These are phyloP conservation scores for Xyrauchen texanus DNA, from an alignment of 2,113 vertebrate species.

Conservation along the genomic window DNA sequence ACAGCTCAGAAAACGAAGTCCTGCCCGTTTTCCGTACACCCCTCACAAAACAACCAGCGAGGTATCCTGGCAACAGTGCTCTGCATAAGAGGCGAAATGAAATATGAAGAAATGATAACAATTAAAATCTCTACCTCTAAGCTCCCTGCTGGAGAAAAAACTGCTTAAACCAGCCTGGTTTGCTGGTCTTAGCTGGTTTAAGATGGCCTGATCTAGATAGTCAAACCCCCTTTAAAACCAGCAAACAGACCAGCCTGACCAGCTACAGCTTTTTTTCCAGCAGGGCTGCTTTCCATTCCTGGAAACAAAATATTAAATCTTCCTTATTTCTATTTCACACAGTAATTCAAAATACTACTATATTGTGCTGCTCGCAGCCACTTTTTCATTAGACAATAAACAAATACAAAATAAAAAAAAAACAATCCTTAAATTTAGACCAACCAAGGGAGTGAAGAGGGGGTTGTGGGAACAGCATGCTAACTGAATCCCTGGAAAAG, in stretches of 20 bases:
- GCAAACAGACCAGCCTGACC: too few relatives aligned
- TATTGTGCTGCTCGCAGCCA: constrained; percentile 94
- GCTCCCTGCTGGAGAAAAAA: constrained; percentile 11
- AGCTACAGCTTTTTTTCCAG: neutral
- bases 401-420: constrained; percentile 53
- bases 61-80: constrained; percentile 33
- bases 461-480: constrained; percentile 18
- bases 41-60: constrained; percentile 6
- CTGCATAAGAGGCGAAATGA: constrained; percentile 49
- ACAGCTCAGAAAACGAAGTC: constrained; percentile 49
- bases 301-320: constrained; percentile 61
- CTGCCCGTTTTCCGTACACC: constrained; percentile 18
- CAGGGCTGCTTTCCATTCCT: constrained; percentile 40
- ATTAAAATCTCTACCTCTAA: constrained; percentile 16
- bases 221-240: too few relatives aligned
- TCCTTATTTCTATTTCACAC: constrained; percentile 59
- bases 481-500: neutral
- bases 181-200: too few relatives aligned
- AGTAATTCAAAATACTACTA: constrained; percentile 88
- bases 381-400: constrained; percentile 68
- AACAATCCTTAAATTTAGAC: constrained; percentile 78
- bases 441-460: neutral
- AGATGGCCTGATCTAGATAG: too few relatives aligned
- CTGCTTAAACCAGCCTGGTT: too few relatives aligned
- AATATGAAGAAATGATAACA: constrained; percentile 49